These are phyloP conservation scores for Eumaeus atala DNA, from an alignment of 1,140 invertebrate genomes.

Conservation along the genomic window DNA sequence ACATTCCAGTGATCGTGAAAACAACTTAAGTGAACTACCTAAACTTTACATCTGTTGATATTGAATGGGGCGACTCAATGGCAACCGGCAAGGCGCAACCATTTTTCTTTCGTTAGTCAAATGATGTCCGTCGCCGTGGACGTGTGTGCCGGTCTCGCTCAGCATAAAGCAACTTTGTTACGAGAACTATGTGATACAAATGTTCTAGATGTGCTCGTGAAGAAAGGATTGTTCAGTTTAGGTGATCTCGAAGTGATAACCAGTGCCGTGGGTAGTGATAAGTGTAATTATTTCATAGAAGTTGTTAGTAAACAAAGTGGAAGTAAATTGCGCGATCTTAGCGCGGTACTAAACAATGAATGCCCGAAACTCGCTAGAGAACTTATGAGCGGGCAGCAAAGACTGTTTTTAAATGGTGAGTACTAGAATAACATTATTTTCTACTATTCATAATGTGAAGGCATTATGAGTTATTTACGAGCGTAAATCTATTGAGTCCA, in stretches of 20 bases:
- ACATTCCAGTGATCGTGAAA: background rate
- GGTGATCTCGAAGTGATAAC: slow-evolving; percentile 66
- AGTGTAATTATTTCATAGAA: slow-evolving; percentile 70
- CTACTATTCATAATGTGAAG: no score
- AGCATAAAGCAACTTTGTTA: slow-evolving; percentile 61
- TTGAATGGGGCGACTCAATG: slow-evolving; percentile 56
- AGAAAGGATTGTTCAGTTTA: slow-evolving; percentile 63
- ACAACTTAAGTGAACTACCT: slow-evolving; percentile 23
- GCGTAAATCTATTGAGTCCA: no score
- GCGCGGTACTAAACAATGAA: slow-evolving; percentile 63
- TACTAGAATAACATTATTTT: background rate
- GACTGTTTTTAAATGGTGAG: slow-evolving; percentile 63
- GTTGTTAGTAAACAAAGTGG: slow-evolving; percentile 71
- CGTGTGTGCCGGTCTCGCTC: slow-evolving; percentile 62
- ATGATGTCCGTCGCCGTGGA: slow-evolving; percentile 60
- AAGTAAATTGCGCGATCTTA: slow-evolving; percentile 64
- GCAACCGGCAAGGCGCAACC: slow-evolving; percentile 18
- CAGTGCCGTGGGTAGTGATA: slow-evolving; percentile 60
- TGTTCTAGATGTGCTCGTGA: slow-evolving; percentile 65
- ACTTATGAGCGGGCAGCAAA: slow-evolving; percentile 61
- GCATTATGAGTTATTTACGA: no score
- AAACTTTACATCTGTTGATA: slow-evolving; percentile 52
- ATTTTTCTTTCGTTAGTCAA: slow-evolving; percentile 55
- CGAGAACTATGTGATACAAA: slow-evolving; percentile 67
- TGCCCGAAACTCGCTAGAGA: slow-evolving; percentile 67